Evolutionary conservation across 1,140 invertebrate genomes (phyloP), one percentile per base, ranked within the genome.

Genomic region (Hypsibius dujardini): DNA sequence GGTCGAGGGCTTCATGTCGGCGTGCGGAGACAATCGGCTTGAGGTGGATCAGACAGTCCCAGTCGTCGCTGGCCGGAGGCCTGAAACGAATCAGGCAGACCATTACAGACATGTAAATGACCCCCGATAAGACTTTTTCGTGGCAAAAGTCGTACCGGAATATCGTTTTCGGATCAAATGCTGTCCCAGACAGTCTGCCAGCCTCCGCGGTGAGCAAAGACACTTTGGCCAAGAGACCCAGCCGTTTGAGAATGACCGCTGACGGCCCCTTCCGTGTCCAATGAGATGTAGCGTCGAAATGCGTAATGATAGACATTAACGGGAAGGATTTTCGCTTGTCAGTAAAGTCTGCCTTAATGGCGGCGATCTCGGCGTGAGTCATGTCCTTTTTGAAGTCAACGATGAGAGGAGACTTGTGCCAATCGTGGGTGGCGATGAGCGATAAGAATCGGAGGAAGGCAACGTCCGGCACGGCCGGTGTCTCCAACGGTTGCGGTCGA

Each of bases 351-450:
- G 71, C 70, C 3, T 73, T 71, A 28, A 80, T 76, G 50, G 78
- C 75, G 47, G 74, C 69, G 62, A 74, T 74, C 69, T 79, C 76
- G 12, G 12, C 12, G 12, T 12, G 3, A 45, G 80, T 82, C 74
- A 90, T 80, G 77, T 87, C 85, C 73, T 85, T 78, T 75, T 90
- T 90, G 59, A 93, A 88, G 80, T 92, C 90, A 0, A 93, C 82
- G 71, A 92, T 81, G 15, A 93, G 76, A 3, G 87, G 84, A 73
- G 86, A 83, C 1, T 82, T 80, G 47, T 80, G 81, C 88, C 89
- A 96, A 73, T 92, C 85, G 72, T 84, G 85, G 1, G 83, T 81
- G 0, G 83, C 80, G 56, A 95, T 76, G 59, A 89, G 79, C 47
- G 85, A 79, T 1, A 96, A 79, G 77, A 90, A 90, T 69, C 90